Evolutionary conservation across 2,113 vertebrate genomes (phyloP), one percentile per base, ranked within the genome.

Genomic region (Speoplatyrhinus poulsoni): DNA sequence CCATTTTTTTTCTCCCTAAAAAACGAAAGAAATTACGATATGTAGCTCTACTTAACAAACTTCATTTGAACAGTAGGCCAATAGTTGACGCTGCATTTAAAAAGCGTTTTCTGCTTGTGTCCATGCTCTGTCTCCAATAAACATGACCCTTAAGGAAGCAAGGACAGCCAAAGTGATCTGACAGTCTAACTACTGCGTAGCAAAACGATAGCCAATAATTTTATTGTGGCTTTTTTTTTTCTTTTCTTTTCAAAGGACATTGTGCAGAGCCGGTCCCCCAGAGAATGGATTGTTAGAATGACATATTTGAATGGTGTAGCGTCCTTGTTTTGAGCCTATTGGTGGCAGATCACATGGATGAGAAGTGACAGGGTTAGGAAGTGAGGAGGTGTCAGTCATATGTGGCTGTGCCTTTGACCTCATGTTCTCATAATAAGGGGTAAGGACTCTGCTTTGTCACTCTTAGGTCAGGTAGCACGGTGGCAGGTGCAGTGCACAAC

Each of bases 391-490:
- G 83, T 80, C 90, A 87, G 90, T 90, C 90, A 88, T 72, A 70
- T 67, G 68, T 48, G 57, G 69, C 79, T 85, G 83, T 83, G 80
- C 85, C 82, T 91, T 87, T 91, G 86, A 89, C 88, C 88, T 84
- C 84, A 72, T 89, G 87, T 87, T 86, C 87, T 81, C 76, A 83
- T 91, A 89, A 91, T 88, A 82, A 89, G 86, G 88, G 86, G 72
- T 89, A 90, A 91, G 85, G 85, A 91, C 85, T 88, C 82, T 86
- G 81, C 86, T 86, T 88, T 91, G 84, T 87, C 87, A 85, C 79
- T 85, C 72, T 69, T 63, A 67, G 83, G 87, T 85, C 79, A 88
- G 82, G 83, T 88, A 85, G 87, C 82, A 81, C 82, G 73, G 59
- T 56, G 54, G 76, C 79, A 56, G 70, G 69, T 69, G 60, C 41